A percentile compares a stretch with the other conserved stretches of the same genome.
phyloP scores from a whole-genome alignment of 2,113 vertebrate genomes.

The Chaetura pelagica region DNA sequence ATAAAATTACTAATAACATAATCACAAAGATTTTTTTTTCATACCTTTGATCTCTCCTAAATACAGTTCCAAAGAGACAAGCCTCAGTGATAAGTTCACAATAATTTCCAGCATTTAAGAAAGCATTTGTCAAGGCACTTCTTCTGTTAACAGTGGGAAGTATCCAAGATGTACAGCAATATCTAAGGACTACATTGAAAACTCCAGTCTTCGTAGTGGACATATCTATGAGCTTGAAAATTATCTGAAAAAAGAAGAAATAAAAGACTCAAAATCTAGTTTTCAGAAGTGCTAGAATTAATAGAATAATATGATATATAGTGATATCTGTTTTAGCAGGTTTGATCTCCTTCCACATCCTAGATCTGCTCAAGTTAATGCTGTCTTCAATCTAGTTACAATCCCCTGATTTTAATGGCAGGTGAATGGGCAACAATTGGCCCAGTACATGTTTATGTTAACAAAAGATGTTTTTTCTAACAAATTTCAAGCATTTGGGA shows the following conservation, averaged over 20 bases:
- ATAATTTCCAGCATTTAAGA: constrained; percentile 82
- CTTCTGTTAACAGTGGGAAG: constrained; percentile 34
- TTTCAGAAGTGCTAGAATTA: background rate
- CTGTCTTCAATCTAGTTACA: background rate
- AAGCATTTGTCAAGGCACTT: constrained; percentile 18
- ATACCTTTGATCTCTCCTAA: constrained; percentile 93
- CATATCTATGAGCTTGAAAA: constrained; percentile 85
- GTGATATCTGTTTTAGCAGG: background rate
- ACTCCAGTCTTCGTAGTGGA: constrained; percentile 89
- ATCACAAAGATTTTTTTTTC: background rate
- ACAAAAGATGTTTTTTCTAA: background rate
- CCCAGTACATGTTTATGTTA: background rate
- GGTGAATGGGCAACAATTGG: background rate
- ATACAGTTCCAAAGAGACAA: constrained; percentile 90
- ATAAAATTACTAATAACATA: background rate
- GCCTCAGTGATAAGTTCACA: constrained; percentile 85
- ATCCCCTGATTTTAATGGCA: background rate
- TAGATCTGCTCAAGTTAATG: background rate
- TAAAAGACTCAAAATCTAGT: background rate
- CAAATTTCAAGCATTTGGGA: background rate
- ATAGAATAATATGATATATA: background rate
- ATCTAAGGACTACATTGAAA: constrained; percentile 84
- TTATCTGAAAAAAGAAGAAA: constrained; percentile 79
- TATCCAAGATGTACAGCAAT: constrained; percentile 90
- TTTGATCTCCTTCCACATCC: background rate